Conservation (phyloP, 2,888 invertebrate genomes). For the Micoletzkya japonica region DNA sequence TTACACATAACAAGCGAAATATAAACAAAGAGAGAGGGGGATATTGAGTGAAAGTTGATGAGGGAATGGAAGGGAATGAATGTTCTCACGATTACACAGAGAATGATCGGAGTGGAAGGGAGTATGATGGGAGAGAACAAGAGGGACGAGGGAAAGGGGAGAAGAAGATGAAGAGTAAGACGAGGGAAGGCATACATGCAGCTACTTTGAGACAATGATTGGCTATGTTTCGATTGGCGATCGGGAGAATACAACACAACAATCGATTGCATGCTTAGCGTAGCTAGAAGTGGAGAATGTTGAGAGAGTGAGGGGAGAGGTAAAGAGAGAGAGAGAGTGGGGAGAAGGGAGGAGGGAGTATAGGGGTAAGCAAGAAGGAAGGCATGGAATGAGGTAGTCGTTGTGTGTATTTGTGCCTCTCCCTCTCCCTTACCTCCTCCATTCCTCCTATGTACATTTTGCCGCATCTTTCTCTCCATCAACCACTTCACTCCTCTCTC, state of each 20-base stretch:
- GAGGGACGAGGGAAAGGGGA: slow-evolving; percentile 11
- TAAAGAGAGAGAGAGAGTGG: not conserved
- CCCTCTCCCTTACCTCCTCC: too few relatives aligned
- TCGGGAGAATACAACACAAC: too few relatives aligned
- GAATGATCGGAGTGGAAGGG: slow-evolving; percentile 31
- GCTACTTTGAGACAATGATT: not conserved
- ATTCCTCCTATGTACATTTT: too few relatives aligned
- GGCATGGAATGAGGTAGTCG: not conserved
- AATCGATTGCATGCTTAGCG: too few relatives aligned
- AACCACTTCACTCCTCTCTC: too few relatives aligned
- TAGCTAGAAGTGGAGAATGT: not conserved
- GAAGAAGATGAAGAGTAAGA: not conserved
- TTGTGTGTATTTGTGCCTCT: too few relatives aligned
- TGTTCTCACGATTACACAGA: slow-evolving; percentile 16
- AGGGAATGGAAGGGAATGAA: slow-evolving; percentile 8
- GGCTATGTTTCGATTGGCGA: not conserved
- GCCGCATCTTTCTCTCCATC: too few relatives aligned
- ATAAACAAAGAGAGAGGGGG: not conserved
- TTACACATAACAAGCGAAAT: not conserved
- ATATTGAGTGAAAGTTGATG: not conserved
- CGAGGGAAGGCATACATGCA: not conserved
- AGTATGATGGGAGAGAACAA: not conserved
- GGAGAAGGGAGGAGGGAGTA: not conserved
- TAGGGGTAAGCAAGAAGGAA: not conserved
- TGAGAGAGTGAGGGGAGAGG: not conserved